Conservation (phyloP, 2,797 vertebrate species). For the Dicrostonyx torquatus region DNA sequence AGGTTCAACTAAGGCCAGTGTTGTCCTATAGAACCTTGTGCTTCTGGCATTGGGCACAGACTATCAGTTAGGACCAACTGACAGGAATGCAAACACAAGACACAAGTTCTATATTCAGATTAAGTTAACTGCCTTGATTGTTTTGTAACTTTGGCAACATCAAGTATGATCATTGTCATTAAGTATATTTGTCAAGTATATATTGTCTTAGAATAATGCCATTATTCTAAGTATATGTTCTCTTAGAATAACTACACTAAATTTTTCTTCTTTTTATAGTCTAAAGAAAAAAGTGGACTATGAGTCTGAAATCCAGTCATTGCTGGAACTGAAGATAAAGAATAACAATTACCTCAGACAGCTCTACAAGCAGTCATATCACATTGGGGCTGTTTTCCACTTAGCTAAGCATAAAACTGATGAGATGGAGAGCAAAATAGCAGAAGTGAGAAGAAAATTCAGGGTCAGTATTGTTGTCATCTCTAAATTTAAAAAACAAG, state of each 20-base stretch:
- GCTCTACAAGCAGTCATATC: slow-evolving; percentile 85
- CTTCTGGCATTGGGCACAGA: not conserved
- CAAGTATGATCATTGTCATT: not conserved
- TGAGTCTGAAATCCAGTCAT: slow-evolving; percentile 83
- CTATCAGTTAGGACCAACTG: not conserved
- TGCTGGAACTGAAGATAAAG: slow-evolving; percentile 84
- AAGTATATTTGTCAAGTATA: slow-evolving; percentile 27
- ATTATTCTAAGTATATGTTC: not conserved
- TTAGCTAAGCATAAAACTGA: slow-evolving; percentile 84
- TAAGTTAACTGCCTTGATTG: not conserved
- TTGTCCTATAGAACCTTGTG: not conserved
- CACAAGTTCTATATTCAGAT: not conserved
- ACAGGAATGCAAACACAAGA: not conserved
- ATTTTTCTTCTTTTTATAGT: slow-evolving; percentile 74
- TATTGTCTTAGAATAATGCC: slow-evolving; percentile 1
- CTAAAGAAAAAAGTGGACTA: slow-evolving; percentile 67
- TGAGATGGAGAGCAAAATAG: slow-evolving; percentile 82
- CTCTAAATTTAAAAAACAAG: not conserved
- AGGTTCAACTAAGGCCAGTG: not conserved
- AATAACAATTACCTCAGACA: slow-evolving; percentile 86
- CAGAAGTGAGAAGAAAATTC: slow-evolving; percentile 86
- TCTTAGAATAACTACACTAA: not conserved
- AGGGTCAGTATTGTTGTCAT: slow-evolving; percentile 84
- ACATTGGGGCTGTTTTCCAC: slow-evolving; percentile 81
- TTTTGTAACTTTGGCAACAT: not conserved